A percentile compares a stretch with the other conserved stretches of the same genome.
phyloP scores from a whole-genome alignment of 2,888 invertebrate genomes.

The Trichogramma evanescens region DNA sequence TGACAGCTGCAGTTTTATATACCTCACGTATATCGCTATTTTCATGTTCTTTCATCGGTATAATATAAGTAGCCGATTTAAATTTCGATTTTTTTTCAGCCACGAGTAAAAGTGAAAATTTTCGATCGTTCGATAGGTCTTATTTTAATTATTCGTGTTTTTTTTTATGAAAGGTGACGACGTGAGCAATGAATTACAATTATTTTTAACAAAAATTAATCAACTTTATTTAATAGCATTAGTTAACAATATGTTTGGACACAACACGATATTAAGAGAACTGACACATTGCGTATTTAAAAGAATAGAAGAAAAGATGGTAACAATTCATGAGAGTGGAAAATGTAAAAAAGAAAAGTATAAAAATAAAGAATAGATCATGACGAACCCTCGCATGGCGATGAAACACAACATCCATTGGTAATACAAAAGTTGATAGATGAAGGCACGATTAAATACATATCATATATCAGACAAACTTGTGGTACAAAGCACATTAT shows the following conservation, averaged over 20 bases:
- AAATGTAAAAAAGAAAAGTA: conserved; percentile 12
- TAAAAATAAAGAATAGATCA: conserved; percentile 3
- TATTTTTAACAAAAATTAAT: conserved; percentile 39
- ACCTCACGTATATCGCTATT: too few species aligned
- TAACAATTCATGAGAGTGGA: not conserved
- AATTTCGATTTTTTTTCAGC: too few species aligned
- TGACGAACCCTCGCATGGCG: conserved; percentile 2
- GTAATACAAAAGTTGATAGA: not conserved
- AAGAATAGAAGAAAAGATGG: conserved; percentile 27
- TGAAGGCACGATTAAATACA: conserved; percentile 4
- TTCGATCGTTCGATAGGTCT: too few species aligned
- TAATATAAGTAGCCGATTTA: too few species aligned
- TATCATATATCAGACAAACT: not conserved
- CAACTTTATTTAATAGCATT: conserved; percentile 42
- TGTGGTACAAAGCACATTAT: not conserved
- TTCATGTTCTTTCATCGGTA: too few species aligned
- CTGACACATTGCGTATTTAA: conserved; percentile 32
- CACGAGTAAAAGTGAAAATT: too few species aligned
- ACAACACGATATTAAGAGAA: conserved; percentile 21
- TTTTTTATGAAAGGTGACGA: too few species aligned
- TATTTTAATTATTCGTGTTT: too few species aligned
- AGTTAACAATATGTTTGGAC: conserved; percentile 39
- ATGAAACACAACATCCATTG: conserved; percentile 8
- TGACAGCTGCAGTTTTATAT: too few species aligned
- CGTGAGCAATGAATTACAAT: too few species aligned